Conservation (phyloP, 2,797 vertebrate genomes). For the Micromesistius poutassou region DNA sequence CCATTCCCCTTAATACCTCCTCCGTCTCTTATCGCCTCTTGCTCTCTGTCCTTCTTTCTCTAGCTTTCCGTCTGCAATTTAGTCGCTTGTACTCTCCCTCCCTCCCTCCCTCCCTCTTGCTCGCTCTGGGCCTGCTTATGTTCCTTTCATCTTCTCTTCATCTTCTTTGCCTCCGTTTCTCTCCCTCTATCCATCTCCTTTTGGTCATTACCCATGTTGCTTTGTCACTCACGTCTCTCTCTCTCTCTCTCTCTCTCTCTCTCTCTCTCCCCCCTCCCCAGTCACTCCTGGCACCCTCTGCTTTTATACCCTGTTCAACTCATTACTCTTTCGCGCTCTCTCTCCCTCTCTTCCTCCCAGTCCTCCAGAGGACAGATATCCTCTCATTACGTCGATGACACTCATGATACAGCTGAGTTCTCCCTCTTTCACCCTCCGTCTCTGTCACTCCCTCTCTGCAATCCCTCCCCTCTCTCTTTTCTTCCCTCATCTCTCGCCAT, state of each 20-base stretch:
- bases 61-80: neutral
- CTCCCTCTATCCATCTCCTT: constrained; percentile 4
- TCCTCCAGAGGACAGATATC: constrained; percentile 52
- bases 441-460: constrained; percentile 5
- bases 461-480: neutral
- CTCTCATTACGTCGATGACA: constrained; percentile 72
- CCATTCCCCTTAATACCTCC: neutral
- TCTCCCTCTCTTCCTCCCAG: neutral
- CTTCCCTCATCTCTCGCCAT: neutral
- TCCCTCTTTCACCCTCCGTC: constrained; percentile 24
- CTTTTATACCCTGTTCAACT: too few species aligned
- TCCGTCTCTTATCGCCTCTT: neutral
- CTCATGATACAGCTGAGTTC: constrained; percentile 71
- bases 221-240: constrained; percentile 8
- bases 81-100: constrained; percentile 6
- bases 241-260: constrained; percentile 9
- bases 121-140: constrained; percentile 3
- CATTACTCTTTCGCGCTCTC: constrained; percentile 20
- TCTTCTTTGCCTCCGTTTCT: constrained; percentile 8
- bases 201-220: too few species aligned
- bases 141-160: constrained; percentile 1
- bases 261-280: constrained; percentile 12
- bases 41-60: constrained; percentile 6
- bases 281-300: neutral
- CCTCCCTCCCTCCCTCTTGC: constrained; percentile 5